Percentiles rank a stretch among this genome's conserved stretches.
These are phyloP conservation scores for Neodiprion virginianus DNA, from an alignment of 1,140 invertebrate species.

Conservation along the genomic window DNA sequence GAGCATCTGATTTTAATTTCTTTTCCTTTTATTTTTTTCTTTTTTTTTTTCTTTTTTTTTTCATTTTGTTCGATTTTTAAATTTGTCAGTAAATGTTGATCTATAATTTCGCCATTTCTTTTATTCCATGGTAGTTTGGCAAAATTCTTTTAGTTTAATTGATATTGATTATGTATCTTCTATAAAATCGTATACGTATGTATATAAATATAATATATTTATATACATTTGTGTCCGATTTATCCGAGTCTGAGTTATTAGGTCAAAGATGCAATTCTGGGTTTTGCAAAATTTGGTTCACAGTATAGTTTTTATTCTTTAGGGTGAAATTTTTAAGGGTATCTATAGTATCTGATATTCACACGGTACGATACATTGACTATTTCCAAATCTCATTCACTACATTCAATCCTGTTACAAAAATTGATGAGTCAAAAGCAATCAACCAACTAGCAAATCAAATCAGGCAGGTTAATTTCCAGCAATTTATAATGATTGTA, in stretches of 20 bases:
- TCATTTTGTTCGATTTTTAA: not conserved
- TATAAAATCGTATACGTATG: not conserved
- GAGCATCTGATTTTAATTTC: not conserved
- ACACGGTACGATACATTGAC: not conserved
- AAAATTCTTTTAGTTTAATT: constrained; percentile 3
- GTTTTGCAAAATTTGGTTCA: constrained; percentile 23
- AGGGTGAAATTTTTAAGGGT: constrained; percentile 35
- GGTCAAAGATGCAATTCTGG: constrained; percentile 37
- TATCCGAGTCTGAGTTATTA: not conserved
- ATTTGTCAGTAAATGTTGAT: not conserved
- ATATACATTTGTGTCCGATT: not conserved
- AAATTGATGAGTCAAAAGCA: no score
- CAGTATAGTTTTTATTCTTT: constrained; percentile 33
- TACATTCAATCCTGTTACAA: no score
- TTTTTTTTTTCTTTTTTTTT: no score
- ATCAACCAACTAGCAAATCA: not conserved
- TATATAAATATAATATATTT: not conserved
- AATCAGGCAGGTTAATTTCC: not conserved
- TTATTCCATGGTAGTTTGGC: not conserved
- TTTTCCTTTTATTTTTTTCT: no score
- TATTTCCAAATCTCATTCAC: no score
- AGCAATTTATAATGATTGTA: not conserved
- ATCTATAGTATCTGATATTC: constrained; percentile 32
- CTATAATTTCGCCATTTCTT: not conserved
- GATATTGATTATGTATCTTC: not conserved